Evolutionary conservation across 2,888 invertebrate genomes (phyloP).

Genomic region (Ceraclea dissimilis): DNA sequence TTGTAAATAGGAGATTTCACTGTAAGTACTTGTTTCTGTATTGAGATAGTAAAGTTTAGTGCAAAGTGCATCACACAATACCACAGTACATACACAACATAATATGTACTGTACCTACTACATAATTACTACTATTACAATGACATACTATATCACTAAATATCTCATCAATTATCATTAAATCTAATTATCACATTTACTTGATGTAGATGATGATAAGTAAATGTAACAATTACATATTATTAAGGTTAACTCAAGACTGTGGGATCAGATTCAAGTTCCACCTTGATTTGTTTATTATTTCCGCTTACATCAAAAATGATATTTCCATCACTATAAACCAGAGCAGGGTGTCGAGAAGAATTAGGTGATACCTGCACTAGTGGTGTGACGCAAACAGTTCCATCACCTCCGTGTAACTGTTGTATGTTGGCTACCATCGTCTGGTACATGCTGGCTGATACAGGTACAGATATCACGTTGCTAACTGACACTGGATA

Average conservation of each 20-base stretch:
- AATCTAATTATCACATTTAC: no score
- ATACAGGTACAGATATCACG: constrained; percentile 92
- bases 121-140: no score
- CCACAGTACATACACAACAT: no score
- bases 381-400: constrained; percentile 77
- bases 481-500: constrained; percentile 83
- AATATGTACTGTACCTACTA: no score
- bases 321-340: constrained; percentile 21
- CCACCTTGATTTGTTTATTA: constrained; percentile 19
- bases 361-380: constrained; percentile 58
- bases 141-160: no score
- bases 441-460: constrained; percentile 92
- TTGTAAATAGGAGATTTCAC: no score
- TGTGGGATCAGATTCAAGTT: constrained; percentile 12
- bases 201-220: no score
- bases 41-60: no score
- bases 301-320: constrained; percentile 20
- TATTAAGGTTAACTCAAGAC: constrained; percentile 17
- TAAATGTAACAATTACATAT: not conserved
- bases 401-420: constrained; percentile 67
- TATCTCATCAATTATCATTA: no score
- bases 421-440: constrained; percentile 87
- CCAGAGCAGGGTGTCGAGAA: constrained; percentile 12
- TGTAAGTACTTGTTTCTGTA: no score
- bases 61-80: no score